phyloP scores from a whole-genome alignment of 2,113 vertebrate genomes.

The Isurus oxyrinchus region DNA sequence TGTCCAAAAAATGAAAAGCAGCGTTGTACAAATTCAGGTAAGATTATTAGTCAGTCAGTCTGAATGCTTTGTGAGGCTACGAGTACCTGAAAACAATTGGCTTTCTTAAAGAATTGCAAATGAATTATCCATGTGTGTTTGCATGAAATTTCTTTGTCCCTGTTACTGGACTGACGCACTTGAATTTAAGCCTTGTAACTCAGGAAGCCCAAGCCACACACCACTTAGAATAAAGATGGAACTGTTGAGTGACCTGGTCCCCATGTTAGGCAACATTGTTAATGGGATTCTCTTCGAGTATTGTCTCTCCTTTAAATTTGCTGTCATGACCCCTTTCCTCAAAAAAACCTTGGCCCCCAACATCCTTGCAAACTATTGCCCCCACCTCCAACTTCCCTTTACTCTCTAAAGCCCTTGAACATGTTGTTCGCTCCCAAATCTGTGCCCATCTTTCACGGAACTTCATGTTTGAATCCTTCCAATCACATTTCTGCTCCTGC shows the following conservation, averaged over 20 bases:
- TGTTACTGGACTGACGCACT: neutral
- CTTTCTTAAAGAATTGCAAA: neutral
- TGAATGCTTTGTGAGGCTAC: neutral
- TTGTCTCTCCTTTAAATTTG: neutral
- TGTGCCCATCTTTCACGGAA: neutral
- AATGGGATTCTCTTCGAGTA: neutral
- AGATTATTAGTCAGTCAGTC: conserved; percentile 38
- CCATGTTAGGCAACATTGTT: neutral
- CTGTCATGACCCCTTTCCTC: no score
- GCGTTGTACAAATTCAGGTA: conserved; percentile 62
- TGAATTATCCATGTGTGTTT: neutral
- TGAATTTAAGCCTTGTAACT: neutral
- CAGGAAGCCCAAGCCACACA: neutral
- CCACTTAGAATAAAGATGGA: neutral
- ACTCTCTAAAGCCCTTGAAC: no score
- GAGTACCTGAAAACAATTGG: neutral
- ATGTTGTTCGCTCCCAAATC: no score
- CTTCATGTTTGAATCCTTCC: neutral
- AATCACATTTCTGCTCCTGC: neutral
- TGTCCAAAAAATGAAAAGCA: conserved; percentile 60
- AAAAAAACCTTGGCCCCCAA: no score
- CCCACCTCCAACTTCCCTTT: no score
- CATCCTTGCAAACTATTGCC: no score
- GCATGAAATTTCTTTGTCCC: neutral
- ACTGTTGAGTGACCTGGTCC: neutral